These are phyloP conservation scores for Coenobita brevimanus DNA, from an alignment of 1,140 invertebrate genomes.

Conservation along the genomic window DNA sequence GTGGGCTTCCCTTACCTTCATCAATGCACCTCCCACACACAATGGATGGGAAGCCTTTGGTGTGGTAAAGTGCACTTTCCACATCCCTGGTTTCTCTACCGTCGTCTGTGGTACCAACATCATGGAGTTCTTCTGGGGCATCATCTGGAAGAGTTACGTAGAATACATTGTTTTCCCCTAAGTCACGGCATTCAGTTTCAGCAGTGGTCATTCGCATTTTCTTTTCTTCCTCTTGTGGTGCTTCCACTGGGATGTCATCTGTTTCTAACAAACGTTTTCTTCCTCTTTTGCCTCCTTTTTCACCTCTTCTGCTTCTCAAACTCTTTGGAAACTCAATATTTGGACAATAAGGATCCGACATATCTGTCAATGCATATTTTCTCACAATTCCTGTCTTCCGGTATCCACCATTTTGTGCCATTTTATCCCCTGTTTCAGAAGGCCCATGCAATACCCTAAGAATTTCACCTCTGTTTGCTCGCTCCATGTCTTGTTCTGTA, in stretches of 20 bases:
- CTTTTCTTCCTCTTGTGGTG: background rate
- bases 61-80: slow-evolving; percentile 1
- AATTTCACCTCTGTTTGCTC: background rate
- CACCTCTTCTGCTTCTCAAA: background rate
- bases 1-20: slow-evolving; percentile 17
- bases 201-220: background rate
- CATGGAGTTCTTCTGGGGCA: background rate
- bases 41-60: slow-evolving; percentile 28
- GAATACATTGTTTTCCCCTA: slow-evolving; percentile 33
- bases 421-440: background rate
- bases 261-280: background rate
- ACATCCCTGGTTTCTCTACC: background rate
- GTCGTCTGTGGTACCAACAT: slow-evolving; percentile 3
- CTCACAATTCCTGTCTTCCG: background rate
- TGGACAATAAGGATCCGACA: slow-evolving; percentile 20
- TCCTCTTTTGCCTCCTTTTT: background rate
- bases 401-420: too few relatives aligned
- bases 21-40: slow-evolving; percentile 19
- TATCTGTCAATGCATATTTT: slow-evolving; percentile 17
- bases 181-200: slow-evolving; percentile 11
- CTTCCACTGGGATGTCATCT: background rate
- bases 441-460: background rate
- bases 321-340: slow-evolving; percentile 33
- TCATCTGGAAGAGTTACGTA: slow-evolving; percentile 28
- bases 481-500: background rate